Conservation (phyloP, 2,888 invertebrate genomes). For the Caenorhabditis auriculariae region DNA sequence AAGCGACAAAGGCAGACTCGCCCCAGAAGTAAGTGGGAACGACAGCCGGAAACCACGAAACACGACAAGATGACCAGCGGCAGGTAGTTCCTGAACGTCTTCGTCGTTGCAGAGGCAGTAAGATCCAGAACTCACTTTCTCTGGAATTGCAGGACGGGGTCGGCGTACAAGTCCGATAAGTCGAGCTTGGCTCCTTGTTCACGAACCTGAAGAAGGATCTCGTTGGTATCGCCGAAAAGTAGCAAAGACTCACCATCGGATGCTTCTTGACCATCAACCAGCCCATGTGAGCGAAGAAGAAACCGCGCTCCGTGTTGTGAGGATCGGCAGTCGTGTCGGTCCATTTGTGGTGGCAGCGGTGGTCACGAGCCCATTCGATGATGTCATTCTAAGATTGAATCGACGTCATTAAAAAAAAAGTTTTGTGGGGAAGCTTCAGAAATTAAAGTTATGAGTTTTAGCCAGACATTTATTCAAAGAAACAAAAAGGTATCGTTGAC, state of each 20-base stretch:
- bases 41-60: constrained; percentile 79
- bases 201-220: constrained; percentile 71
- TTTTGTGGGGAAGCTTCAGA: not conserved
- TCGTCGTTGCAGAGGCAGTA: not conserved
- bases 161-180: constrained; percentile 78
- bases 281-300: constrained; percentile 93
- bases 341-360: constrained; percentile 85
- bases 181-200: constrained; percentile 74
- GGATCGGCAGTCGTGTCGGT: constrained; percentile 91
- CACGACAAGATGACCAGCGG: constrained; percentile 77
- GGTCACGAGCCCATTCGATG: constrained; percentile 84
- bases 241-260: constrained; percentile 27
- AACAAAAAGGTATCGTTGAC: no score
- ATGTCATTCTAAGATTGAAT: constrained; percentile 74
- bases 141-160: constrained; percentile 80
- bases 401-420: not conserved
- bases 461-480: no score
- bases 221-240: constrained; percentile 69
- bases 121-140: constrained; percentile 72
- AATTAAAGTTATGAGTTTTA: no score
- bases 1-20: constrained; percentile 78
- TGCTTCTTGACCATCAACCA: constrained; percentile 87
- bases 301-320: constrained; percentile 80
- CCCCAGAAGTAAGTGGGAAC: constrained; percentile 82
- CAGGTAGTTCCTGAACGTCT: constrained; percentile 73